Evolutionary conservation across 1,140 invertebrate genomes (phyloP), one percentile per base, ranked within the genome.

Genomic region (Drosophila nannoptera): DNA sequence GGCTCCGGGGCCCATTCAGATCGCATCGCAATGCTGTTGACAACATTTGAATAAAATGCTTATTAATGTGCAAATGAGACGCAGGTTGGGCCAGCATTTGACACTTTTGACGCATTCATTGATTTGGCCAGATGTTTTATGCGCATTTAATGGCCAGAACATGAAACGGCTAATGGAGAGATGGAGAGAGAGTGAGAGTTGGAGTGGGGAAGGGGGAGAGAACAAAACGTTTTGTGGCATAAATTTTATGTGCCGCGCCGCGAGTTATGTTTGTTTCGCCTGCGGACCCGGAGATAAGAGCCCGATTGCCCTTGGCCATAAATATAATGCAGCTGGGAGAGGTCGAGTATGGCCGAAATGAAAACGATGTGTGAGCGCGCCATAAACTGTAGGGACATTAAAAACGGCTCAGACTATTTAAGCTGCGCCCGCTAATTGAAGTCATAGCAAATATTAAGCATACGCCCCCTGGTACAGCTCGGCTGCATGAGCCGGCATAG

Each of bases 21-120:
- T 64, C 52, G 42, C 48, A 33, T 60, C 12, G 16, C 46, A 36
- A 11, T 16, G 35, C 40, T 64, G 32, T 45, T 56, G 58, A 52
- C 52, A 63, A 52, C 52, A 84, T 86, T 86, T 75, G 54, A 87
- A 86, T 86, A 77, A 81, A 75, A 66, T 69, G 63, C 77, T 81
- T 77, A 86, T 84, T 77, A 86, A 86, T 75, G 81, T 84, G 81
- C 77, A 81, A 87, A 86, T 75, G 77, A 77, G 73, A 50, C 36
- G 43, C 65, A 53, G 59, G 55, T 63, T 55, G 60, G 45, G 70
- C 38, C 62, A 45, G 11, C 70, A 64, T 58, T 74, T 83, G 78
- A 84, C 78, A 84, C 80, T 73, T 84, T 84, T 76, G 62, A 71
- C 63, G 40, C 36, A 43, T 43, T 64, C 56, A 54, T 60, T 67